Base-by-base conservation (phyloP, 2,113 vertebrate species). In the Solea senegalensis region DNA sequence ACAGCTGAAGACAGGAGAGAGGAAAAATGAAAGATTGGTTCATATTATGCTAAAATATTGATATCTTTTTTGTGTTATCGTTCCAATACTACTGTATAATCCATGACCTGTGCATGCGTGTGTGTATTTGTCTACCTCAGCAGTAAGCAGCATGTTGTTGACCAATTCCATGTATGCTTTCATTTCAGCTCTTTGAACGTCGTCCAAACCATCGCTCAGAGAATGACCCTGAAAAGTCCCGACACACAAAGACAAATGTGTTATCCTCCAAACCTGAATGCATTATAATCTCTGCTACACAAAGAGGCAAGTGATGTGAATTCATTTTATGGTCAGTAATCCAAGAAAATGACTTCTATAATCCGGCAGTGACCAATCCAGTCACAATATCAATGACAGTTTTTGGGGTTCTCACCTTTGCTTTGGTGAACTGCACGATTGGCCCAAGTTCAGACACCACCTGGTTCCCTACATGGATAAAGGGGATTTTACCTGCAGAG, bases 381-480 rank as follows among this genome's bases (percentile, higher is more conserved):
- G 15, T 55, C 10, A 34, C 14, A 27, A 65, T 12, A 34, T 46
- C 5, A 7, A 9, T 21, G 7, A 57, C 8, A 53, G 88, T 84
- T 48, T 12, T 48, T 52, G 45, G 40, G 13, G 54, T 4, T 55
- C 90, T 82, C 94, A 97, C 96, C 96, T 97, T 98, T 49, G 96
- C 97, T 95, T 97, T 98, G 71, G 96, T 96, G 74, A 99, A 98
- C 58, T 97, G 96, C 48, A 99, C 96, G 80, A 99, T 98, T n/a
- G 97, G 97, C 40, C 96, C 96, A 73, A 99, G 93, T 91, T 99
- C 97, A 64, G 96, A 99, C 46, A 98, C 95, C 59, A 98, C 96
- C 92, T 99, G 97, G 92, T 98, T 99, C 75, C 97, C 96, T 12
- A 98, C 96, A 0, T 97, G 96, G 89, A 99, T 97, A 59, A 98